Conservation (phyloP, 2,888 invertebrate species). For the Protonemura montana region DNA sequence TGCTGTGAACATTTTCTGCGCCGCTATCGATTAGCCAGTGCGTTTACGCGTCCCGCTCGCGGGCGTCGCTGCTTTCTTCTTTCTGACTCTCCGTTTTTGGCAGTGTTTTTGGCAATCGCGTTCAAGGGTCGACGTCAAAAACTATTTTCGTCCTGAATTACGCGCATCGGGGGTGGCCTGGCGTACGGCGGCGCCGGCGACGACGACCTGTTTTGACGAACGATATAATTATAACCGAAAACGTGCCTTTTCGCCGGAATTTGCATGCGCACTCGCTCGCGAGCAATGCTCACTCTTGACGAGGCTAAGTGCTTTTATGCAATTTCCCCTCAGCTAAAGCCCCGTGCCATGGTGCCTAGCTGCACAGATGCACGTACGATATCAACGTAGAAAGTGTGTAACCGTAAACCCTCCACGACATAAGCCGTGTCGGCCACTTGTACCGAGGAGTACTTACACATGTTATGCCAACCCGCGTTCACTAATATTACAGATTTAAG, state of each 20-base stretch:
- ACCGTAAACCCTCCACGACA: neutral
- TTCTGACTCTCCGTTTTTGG: neutral
- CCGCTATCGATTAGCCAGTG: neutral
- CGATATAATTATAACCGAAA: neutral
- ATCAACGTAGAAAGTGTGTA: neutral
- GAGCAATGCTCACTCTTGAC: neutral
- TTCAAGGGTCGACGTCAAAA: neutral
- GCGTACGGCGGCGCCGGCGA: too few relatives aligned
- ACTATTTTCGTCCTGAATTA: neutral
- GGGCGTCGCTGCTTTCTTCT: neutral
- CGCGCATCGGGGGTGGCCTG: neutral
- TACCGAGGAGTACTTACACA: neutral
- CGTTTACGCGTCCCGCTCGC: neutral
- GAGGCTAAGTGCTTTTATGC: slow-evolving; percentile 3
- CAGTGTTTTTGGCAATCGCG: neutral
- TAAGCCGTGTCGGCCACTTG: neutral
- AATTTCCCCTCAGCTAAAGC: neutral
- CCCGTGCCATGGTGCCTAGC: neutral
- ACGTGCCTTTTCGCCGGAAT: neutral
- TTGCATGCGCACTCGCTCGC: neutral
- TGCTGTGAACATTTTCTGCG: neutral
- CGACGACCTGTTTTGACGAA: neutral
- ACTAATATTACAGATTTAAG: neutral
- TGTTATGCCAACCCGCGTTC: neutral
- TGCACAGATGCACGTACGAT: neutral